phyloP scores from a whole-genome alignment of 2,888 invertebrate species.

The Anthoptus insignis region DNA sequence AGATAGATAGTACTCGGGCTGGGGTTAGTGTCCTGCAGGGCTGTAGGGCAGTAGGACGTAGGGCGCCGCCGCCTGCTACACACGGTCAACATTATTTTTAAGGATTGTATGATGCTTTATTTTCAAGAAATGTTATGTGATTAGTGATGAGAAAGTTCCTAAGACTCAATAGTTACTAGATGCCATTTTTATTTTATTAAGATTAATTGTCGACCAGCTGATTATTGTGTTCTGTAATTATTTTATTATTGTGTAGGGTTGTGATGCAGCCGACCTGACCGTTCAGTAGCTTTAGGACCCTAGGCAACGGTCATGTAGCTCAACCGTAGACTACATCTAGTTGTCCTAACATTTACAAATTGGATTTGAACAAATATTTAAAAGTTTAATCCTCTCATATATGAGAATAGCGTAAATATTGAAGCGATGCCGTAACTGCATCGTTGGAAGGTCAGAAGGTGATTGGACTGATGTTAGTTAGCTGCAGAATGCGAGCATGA shows the following conservation, averaged over 20 bases:
- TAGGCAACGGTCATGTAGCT: constrained; percentile 20
- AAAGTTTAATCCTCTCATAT: constrained; percentile 43
- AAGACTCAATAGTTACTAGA: constrained; percentile 74
- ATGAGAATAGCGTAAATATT: constrained; percentile 46
- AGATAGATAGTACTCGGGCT: too few species aligned
- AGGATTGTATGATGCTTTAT: constrained; percentile 32
- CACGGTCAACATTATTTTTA: constrained; percentile 28
- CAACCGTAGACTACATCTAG: constrained; percentile 8
- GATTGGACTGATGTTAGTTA: constrained; percentile 23
- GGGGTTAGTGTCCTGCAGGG: too few species aligned
- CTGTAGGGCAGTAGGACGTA: too few species aligned
- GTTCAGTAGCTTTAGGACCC: constrained; percentile 11
- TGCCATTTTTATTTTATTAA: constrained; percentile 74
- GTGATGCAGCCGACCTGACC: constrained; percentile 7
- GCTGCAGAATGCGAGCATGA: constrained; percentile 42
- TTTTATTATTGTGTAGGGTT: constrained; percentile 50
- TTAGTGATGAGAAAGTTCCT: constrained; percentile 78
- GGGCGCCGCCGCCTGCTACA: not conserved
- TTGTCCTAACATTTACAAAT: constrained; percentile 12
- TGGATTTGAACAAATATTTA: constrained; percentile 44
- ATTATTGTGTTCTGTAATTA: constrained; percentile 61
- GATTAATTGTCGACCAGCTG: constrained; percentile 59
- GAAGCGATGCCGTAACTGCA: constrained; percentile 56
- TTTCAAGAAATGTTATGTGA: constrained; percentile 53
- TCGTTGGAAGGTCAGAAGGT: constrained; percentile 9